Evolutionary conservation across 1,140 invertebrate species (phyloP), one percentile per base, ranked within the genome.

Genomic region (Trachymyrmex cornetzi): DNA sequence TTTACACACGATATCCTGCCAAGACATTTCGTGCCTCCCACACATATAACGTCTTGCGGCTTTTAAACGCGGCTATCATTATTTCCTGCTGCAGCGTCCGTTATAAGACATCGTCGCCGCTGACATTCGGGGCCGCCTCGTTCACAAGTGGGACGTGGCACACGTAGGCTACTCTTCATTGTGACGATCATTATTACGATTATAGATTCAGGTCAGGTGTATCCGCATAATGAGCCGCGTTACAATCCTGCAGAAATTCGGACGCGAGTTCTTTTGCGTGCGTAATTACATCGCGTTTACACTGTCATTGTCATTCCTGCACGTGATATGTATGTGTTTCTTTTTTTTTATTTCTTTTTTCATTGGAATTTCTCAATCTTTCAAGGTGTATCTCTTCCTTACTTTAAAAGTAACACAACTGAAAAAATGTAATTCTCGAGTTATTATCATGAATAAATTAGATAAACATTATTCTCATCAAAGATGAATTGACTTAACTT

Each of bases 191-290:
- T 91, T 87, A 86, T 89, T 87, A 82, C 64, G 82, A 91, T 89
- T 81, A 71, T 77, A 89, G 86, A 91, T 92, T 84, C 85, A 75
- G 90, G 90, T 92, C 90, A 91, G 87, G 79, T 89, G 90, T 87
- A 88, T 66, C 91, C 85, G 91, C 91, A 91, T 92, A 92, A 92
- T 92, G 90, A 88, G 87, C 55, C 88, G 59, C 24, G 74, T 69
- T 63, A 89, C 79, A 81, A 88, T 87, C 80, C 64, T 72, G 77
- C 87, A 80, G 48, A 75, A 72, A 86, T 85, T 85, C 48, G 67
- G 53, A 64, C 48, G 64, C 64, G 67, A 30, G 34, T 67, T 67
- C 85, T 86, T 80, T 69, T 53, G 34, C 69, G 7, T 53, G 61
- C 50, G 61, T 50, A 61, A 74, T 82, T 74, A 48, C 38, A 24